Percentiles rank a stretch among this genome's conserved stretches.
Evolutionary conservation across 2,113 vertebrate genomes (phyloP).

Genomic region (Daphoenositta chrysoptera): DNA sequence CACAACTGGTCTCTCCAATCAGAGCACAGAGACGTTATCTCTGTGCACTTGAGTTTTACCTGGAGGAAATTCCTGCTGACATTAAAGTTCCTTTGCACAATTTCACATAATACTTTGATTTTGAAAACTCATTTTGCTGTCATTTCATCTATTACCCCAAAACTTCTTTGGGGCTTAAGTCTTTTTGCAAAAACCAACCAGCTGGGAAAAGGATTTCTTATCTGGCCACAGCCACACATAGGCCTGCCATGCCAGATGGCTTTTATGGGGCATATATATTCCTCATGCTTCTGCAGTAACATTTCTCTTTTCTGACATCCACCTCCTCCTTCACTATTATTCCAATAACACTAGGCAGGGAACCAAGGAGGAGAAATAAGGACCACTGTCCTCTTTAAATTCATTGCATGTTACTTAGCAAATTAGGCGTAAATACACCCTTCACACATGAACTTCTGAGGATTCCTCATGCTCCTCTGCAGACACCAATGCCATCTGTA

Average conservation of each 20-base stretch:
- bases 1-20: background rate
- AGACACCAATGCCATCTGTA: background rate
- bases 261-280: background rate
- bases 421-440: background rate
- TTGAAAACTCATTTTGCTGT: slow-evolving; percentile 21
- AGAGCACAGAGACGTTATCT: background rate
- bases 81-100: slow-evolving; percentile 18
- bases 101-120: slow-evolving; percentile 21
- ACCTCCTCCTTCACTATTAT: background rate
- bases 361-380: background rate
- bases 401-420: background rate
- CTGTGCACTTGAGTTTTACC: background rate
- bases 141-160: slow-evolving; percentile 25
- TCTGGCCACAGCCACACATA: background rate
- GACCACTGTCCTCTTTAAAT: background rate
- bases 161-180: slow-evolving; percentile 20
- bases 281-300: background rate
- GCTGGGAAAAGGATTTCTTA: slow-evolving; percentile 12
- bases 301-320: background rate
- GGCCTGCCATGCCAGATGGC: background rate
- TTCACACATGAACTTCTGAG: background rate
- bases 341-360: background rate
- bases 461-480: background rate
- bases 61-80: background rate
- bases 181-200: slow-evolving; percentile 1